Conservation (phyloP, 2,888 invertebrate species). For the Luperina testacea region DNA sequence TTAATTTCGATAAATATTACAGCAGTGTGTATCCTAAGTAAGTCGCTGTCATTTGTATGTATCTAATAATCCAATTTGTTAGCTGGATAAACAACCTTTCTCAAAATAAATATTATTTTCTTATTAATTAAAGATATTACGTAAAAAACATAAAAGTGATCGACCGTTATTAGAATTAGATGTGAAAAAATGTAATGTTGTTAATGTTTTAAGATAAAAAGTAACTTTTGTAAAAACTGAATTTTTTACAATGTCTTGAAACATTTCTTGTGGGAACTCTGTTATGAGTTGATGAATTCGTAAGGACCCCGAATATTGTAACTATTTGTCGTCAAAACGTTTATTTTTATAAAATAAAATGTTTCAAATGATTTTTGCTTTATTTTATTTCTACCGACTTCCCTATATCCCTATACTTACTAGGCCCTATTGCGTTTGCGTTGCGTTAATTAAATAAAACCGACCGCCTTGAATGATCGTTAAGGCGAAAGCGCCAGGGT, state of each 20-base stretch:
- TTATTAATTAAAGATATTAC: constrained; percentile 80
- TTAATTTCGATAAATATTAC: constrained; percentile 33
- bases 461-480: too few species aligned
- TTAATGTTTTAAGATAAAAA: constrained; percentile 91
- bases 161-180: constrained; percentile 90
- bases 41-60: constrained; percentile 37
- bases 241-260: constrained; percentile 93
- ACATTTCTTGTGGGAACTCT: constrained; percentile 90
- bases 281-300: constrained; percentile 84
- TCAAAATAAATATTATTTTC: constrained; percentile 83
- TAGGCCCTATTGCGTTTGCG: too few species aligned
- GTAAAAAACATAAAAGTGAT: constrained; percentile 84
- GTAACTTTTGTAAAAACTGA: constrained; percentile 93
- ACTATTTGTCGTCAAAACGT: constrained; percentile 91
- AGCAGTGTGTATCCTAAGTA: constrained; percentile 59
- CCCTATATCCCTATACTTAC: not conserved
- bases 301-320: constrained; percentile 90
- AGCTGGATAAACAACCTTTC: constrained; percentile 43
- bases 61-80: constrained; percentile 47
- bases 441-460: too few species aligned
- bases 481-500: too few species aligned
- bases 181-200: constrained; percentile 90
- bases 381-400: constrained; percentile 48
- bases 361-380: constrained; percentile 80
- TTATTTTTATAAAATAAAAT: constrained; percentile 91